These are phyloP conservation scores for Drosophila lacertosa DNA, from an alignment of 1,140 invertebrate genomes.

Conservation along the genomic window DNA sequence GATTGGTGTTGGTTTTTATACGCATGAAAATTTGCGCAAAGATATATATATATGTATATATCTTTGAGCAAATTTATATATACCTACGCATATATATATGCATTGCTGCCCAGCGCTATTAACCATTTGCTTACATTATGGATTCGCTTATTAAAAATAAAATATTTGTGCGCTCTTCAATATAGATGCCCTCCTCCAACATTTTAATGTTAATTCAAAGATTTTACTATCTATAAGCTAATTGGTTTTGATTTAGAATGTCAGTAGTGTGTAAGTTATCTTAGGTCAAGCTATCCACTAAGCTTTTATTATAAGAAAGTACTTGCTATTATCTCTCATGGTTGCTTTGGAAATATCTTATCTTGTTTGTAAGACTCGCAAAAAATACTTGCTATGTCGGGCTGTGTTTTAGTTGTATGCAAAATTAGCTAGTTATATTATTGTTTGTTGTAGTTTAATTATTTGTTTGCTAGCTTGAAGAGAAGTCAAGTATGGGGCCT, in stretches of 20 bases:
- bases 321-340: slow-evolving; percentile 7
- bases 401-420: slow-evolving; percentile 16
- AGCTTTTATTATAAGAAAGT: slow-evolving; percentile 1
- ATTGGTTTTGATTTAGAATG: slow-evolving; percentile 54
- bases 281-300: background rate
- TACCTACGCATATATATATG: slow-evolving; percentile 22
- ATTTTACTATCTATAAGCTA: slow-evolving; percentile 59
- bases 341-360: slow-evolving; percentile 18
- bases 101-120: slow-evolving; percentile 55
- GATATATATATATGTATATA: background rate
- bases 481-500: background rate
- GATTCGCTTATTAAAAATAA: slow-evolving; percentile 70
- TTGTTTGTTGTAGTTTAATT: too few relatives aligned
- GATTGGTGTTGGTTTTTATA: slow-evolving; percentile 24
- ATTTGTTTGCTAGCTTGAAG: too few relatives aligned
- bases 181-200: slow-evolving; percentile 50
- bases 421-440: slow-evolving; percentile 1
- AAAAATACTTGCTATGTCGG: slow-evolving; percentile 22
- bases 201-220: slow-evolving; percentile 49
- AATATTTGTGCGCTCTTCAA: slow-evolving; percentile 78
- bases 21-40: slow-evolving; percentile 6
- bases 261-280: slow-evolving; percentile 23
- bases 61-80: slow-evolving; percentile 50
- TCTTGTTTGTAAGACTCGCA: slow-evolving; percentile 25
- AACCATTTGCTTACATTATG: slow-evolving; percentile 68